A percentile compares a stretch with the other conserved stretches of the same genome.
These are phyloP conservation scores for Drosophila repleta DNA, from an alignment of 1,140 invertebrate species.

Conservation along the genomic window DNA sequence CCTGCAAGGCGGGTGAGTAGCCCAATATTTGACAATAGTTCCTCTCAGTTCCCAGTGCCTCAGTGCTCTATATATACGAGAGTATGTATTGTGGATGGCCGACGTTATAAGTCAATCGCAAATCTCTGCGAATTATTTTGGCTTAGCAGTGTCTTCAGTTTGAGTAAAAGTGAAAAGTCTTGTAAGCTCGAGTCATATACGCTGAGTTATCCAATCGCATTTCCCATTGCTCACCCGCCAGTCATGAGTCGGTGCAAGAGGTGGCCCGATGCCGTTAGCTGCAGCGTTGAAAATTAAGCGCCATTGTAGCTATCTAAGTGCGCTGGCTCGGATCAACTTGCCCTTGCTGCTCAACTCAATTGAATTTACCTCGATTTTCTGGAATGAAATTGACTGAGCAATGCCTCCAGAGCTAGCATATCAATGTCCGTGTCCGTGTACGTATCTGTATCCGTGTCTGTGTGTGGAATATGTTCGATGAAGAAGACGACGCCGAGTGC, in stretches of 20 bases:
- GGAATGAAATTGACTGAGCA: slow-evolving; percentile 65
- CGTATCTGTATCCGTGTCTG: slow-evolving; percentile 51
- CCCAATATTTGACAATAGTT: background rate
- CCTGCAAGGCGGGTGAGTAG: slow-evolving; percentile 92
- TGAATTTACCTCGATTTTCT: slow-evolving; percentile 77
- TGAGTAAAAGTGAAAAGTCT: slow-evolving; percentile 73
- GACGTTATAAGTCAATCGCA: slow-evolving; percentile 38
- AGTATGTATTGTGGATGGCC: background rate
- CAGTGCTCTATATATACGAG: background rate
- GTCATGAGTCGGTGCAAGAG: no score
- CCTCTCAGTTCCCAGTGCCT: background rate
- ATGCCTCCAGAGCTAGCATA: slow-evolving; percentile 41
- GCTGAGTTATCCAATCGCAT: no score
- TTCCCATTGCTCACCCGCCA: no score
- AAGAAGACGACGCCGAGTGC: slow-evolving; percentile 48
- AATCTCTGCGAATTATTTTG: slow-evolving; percentile 61
- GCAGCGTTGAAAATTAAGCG: slow-evolving; percentile 74
- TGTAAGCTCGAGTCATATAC: slow-evolving; percentile 56
- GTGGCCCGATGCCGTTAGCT: slow-evolving; percentile 19
- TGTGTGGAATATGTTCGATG: slow-evolving; percentile 22
- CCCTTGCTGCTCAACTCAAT: slow-evolving; percentile 57
- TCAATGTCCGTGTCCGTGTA: slow-evolving; percentile 49
- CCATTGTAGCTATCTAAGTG: slow-evolving; percentile 54
- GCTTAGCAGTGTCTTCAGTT: slow-evolving; percentile 46
- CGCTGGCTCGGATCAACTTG: slow-evolving; percentile 20